Percentiles rank a stretch among this genome's conserved stretches.
Evolutionary conservation across 2,888 invertebrate species (phyloP).

Genomic region (Sicus ferrugineus): DNA sequence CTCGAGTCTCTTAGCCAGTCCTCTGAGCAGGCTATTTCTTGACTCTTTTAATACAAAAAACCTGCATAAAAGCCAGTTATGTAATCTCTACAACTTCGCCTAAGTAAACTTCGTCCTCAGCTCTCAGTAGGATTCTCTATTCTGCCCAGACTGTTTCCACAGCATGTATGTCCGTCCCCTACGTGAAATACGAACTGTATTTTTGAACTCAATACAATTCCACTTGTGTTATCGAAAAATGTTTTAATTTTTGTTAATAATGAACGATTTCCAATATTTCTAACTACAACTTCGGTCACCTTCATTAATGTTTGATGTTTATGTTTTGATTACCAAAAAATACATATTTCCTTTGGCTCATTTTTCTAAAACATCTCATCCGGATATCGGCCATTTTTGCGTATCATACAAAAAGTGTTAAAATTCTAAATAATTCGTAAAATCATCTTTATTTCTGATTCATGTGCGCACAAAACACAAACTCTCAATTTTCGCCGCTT

Average conservation of each 20-base stretch:
- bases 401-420: not conserved
- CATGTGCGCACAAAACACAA: slow-evolving; percentile 33
- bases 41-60: too few relatives aligned
- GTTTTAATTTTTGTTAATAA: slow-evolving; percentile 60
- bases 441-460: slow-evolving; percentile 21
- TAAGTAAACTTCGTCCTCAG: not conserved
- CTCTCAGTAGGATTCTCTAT: not conserved
- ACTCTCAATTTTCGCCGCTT: slow-evolving; percentile 34
- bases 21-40: too few relatives aligned
- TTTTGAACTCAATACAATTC: slow-evolving; percentile 27
- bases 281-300: not conserved
- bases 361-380: slow-evolving; percentile 43
- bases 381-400: slow-evolving; percentile 51
- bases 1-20: not conserved
- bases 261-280: not conserved
- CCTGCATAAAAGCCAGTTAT: not conserved
- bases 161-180: slow-evolving; percentile 24
- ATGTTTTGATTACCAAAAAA: slow-evolving; percentile 22
- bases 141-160: not conserved
- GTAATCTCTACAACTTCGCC: not conserved
- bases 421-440: not conserved
- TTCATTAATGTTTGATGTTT: slow-evolving; percentile 5
- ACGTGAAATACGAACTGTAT: not conserved
- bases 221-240: slow-evolving; percentile 62
- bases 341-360: slow-evolving; percentile 27